Conservation (phyloP, 2,113 vertebrate genomes). For the Rhea pennata region DNA sequence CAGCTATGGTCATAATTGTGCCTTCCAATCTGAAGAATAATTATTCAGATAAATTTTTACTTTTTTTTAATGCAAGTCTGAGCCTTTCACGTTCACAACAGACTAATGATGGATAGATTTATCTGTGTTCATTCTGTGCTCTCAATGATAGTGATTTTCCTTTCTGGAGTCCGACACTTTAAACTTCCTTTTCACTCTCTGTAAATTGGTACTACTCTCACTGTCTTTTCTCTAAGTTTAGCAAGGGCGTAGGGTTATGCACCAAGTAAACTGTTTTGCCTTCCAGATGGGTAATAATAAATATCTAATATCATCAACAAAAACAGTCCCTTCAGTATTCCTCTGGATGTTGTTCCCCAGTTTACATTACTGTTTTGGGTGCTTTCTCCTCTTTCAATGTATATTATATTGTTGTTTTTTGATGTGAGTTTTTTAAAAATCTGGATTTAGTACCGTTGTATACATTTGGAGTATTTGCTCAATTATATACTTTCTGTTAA, state of each 20-base stretch:
- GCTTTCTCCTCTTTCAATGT: no score
- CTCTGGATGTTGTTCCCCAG: background rate
- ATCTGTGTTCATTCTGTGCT: background rate
- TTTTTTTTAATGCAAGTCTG: background rate
- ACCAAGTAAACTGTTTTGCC: background rate
- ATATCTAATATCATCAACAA: background rate
- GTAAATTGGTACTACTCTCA: background rate
- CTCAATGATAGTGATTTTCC: background rate
- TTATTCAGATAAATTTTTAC: background rate
- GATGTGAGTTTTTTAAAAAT: background rate
- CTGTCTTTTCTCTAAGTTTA: background rate
- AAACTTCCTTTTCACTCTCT: background rate
- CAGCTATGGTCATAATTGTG: no score
- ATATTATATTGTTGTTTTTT: background rate
- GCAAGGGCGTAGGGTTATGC: background rate
- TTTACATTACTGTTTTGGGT: background rate
- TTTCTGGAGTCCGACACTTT: background rate
- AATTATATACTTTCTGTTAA: fast-evolving
- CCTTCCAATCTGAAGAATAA: background rate
- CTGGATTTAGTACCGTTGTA: background rate
- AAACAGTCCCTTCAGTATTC: background rate
- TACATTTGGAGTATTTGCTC: background rate
- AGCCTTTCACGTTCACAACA: background rate
- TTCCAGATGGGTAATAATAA: no score
- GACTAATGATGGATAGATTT: background rate